phyloP scores from a whole-genome alignment of 2,797 vertebrate genomes.

The Paedocypris micromegethes region DNA sequence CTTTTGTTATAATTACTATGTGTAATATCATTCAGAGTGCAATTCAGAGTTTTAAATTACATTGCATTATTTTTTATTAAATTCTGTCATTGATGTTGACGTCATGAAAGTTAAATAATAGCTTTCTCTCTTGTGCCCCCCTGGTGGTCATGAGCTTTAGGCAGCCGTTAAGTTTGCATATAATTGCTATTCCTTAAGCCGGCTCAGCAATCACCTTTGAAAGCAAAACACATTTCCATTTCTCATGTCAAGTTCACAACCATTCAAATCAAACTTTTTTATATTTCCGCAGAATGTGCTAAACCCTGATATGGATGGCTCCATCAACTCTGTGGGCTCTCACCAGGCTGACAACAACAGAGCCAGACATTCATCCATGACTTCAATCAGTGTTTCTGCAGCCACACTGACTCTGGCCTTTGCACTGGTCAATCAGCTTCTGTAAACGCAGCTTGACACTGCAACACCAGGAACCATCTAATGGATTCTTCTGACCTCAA shows the following conservation, averaged over 20 bases:
- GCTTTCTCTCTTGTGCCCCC: no score
- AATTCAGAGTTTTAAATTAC: no score
- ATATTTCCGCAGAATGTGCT: conserved; percentile 37
- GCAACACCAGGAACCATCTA: conserved; percentile 31
- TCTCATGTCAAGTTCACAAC: no score
- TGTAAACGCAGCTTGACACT: conserved; percentile 40
- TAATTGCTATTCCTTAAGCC: no score
- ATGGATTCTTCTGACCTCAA: conserved; percentile 37
- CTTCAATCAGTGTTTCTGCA: conserved; percentile 35
- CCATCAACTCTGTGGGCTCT: conserved; percentile 59
- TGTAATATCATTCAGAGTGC: no score
- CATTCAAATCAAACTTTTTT: neutral
- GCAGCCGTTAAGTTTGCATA: no score
- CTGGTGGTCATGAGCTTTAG: no score
- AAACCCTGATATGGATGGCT: conserved; percentile 42
- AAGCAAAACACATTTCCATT: neutral
- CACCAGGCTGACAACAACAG: conserved; percentile 56
- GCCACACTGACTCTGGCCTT: conserved; percentile 37
- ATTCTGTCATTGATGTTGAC: no score
- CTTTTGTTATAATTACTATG: no score
- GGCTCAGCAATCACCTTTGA: neutral
- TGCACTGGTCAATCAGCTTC: conserved; percentile 39
- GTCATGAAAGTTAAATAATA: no score
- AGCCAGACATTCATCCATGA: conserved; percentile 50
- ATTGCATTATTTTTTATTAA: no score